Percentiles rank a stretch among this genome's conserved stretches.
phyloP scores from a whole-genome alignment of 2,888 invertebrate genomes.

The Agapetus fuscipes region DNA sequence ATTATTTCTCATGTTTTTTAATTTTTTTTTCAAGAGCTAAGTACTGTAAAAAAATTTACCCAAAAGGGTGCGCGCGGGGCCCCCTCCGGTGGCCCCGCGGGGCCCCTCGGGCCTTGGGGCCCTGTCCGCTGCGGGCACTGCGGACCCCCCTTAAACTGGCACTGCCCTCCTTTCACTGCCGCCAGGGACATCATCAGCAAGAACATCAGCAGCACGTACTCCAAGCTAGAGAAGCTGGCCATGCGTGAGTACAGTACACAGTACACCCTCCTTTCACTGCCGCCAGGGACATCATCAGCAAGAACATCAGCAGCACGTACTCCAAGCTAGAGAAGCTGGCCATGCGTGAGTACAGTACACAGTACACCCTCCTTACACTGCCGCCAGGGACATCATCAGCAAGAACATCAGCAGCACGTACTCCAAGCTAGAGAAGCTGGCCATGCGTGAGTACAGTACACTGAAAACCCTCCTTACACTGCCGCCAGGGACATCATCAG shows the following conservation, averaged over 20 bases:
- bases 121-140: too few species aligned
- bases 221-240: constrained; percentile 94
- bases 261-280: too few species aligned
- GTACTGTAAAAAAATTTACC: too few species aligned
- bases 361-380: too few species aligned
- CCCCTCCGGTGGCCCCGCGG: too few species aligned
- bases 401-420: constrained; percentile 93
- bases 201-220: constrained; percentile 91
- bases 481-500: constrained; percentile 94
- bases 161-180: too few species aligned
- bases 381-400: constrained; percentile 91
- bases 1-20: too few species aligned
- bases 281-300: constrained; percentile 91
- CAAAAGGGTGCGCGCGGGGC: too few species aligned
- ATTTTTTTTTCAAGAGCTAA: too few species aligned
- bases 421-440: constrained; percentile 92
- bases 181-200: constrained; percentile 91
- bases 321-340: constrained; percentile 95
- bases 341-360: constrained; percentile 84
- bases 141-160: too few species aligned
- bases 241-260: constrained; percentile 89
- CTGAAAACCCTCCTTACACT: too few species aligned
- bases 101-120: too few species aligned
- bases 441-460: constrained; percentile 88
- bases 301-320: constrained; percentile 92